Base-by-base conservation (phyloP, 92 coral and sea anemone species). In the Palythoa caribaeorum region DNA sequence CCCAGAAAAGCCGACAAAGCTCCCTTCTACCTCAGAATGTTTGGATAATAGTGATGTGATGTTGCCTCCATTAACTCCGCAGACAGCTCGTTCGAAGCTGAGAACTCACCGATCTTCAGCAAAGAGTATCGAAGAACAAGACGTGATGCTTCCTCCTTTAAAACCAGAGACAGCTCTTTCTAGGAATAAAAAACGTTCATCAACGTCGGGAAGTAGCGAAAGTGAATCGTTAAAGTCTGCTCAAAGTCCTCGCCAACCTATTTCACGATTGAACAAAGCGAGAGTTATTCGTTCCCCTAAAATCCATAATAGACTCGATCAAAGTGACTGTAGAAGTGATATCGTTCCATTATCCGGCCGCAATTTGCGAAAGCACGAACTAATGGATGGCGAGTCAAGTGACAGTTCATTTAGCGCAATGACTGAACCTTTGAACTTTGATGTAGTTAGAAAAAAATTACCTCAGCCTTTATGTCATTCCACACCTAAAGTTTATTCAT, bases 371-470 rank as follows among this genome's bases (percentile, higher is more conserved):
- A 81, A 81, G 60, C 76, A 81, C 63, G 86, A 81, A 40, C 20
- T 81, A 36, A 60, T 81, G 47, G 86, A 83, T 2, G 96, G 92
- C 38, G 96, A 93, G 36, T 95, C 93, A 1, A 95, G 98, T 52
- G 98, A 95, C 63, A 90, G 98, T 73, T 94, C 98, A n/a, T 62
- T 88, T 80, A 94, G 94, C 63, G 94, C 94, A 5, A 95, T 90
- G 78, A 95, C 98, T 16, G 98, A 95, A 83, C 98, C 98, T 57
- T 87, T 95, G 93, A 81, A 81, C 60, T 81, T 81, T 28, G 86
- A 81, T 65, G 86, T n/a, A 12, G 76, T 66, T 17, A 81, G 86
- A 66, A 66, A 81, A 53, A 81, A 81, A 44, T 47, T 81, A 0
- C 78, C 78, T 19, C 87, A 57, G 48, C 63, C 89, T 39, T 63